Evolutionary conservation across 2,113 vertebrate genomes (phyloP).

Genomic region (Pseudorectes ferrugineus): DNA sequence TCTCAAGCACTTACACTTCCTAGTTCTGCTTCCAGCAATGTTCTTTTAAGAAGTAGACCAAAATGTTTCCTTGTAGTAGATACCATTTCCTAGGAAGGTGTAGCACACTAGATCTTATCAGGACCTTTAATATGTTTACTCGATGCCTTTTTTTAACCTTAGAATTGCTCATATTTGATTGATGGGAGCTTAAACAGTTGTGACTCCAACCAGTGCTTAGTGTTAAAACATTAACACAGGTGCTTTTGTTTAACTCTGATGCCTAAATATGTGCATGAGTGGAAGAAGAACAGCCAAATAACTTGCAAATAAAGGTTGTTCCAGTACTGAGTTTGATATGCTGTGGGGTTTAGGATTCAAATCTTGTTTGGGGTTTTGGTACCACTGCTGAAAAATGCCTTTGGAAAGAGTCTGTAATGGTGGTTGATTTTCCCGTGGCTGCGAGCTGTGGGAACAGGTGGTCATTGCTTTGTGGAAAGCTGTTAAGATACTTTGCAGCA

Average conservation of each 20-base stretch:
- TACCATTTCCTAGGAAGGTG: background rate
- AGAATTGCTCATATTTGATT: background rate
- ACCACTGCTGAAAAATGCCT: background rate
- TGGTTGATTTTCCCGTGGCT: background rate
- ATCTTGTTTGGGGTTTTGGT: background rate
- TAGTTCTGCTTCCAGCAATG: background rate
- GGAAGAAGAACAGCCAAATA: background rate
- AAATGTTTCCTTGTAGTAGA: background rate
- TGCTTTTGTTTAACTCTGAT: background rate
- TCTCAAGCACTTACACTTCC: fast-evolving
- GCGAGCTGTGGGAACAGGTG: conserved; percentile 39
- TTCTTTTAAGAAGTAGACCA: background rate
- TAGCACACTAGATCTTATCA: background rate
- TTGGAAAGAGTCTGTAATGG: background rate
- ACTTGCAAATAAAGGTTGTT: background rate
- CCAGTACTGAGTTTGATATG: background rate
- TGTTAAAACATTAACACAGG: background rate
- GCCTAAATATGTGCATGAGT: background rate
- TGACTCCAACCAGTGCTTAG: background rate
- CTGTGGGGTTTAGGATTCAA: background rate
- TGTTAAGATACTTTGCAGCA: background rate
- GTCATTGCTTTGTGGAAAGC: background rate
- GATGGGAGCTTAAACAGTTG: background rate
- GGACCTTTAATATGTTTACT: background rate
- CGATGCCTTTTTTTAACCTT: background rate